These are phyloP conservation scores for Eulacestoma nigropectus DNA, from an alignment of 2,113 vertebrate genomes.

Conservation along the genomic window DNA sequence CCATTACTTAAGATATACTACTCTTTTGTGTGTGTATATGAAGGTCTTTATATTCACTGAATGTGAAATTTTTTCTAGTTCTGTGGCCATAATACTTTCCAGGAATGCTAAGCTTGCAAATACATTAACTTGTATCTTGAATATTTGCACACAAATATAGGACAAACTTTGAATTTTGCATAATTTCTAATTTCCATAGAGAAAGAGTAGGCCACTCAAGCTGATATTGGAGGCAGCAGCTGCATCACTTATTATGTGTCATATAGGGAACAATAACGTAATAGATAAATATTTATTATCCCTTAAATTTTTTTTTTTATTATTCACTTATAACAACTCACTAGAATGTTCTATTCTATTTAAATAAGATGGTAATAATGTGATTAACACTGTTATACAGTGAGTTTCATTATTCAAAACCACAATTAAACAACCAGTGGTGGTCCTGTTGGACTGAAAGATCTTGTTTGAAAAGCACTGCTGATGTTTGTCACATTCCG, in stretches of 20 bases:
- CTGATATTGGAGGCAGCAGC: not conserved
- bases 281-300: not conserved
- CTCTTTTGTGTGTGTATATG: not conserved
- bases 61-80: not conserved
- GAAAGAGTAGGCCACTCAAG: not conserved
- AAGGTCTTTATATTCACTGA: not conserved
- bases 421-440: not conserved
- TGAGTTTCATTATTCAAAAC: not conserved
- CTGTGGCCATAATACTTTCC: not conserved
- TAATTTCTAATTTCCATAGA: not conserved
- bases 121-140: not conserved
- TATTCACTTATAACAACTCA: not conserved
- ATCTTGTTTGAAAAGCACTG: not conserved
- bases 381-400: not conserved
- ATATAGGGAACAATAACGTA: not conserved
- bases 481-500: not conserved
- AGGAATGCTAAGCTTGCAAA: conserved; percentile 1
- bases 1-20: conserved; percentile 1
- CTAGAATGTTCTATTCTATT: not conserved
- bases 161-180: not conserved
- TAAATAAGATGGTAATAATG: not conserved
- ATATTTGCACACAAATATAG: not conserved
- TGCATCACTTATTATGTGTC: not conserved
- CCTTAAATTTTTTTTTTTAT: not conserved
- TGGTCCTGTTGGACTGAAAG: not conserved